These are phyloP conservation scores for Macrotus californicus DNA, from an alignment of 2,113 vertebrate species.

Conservation along the genomic window DNA sequence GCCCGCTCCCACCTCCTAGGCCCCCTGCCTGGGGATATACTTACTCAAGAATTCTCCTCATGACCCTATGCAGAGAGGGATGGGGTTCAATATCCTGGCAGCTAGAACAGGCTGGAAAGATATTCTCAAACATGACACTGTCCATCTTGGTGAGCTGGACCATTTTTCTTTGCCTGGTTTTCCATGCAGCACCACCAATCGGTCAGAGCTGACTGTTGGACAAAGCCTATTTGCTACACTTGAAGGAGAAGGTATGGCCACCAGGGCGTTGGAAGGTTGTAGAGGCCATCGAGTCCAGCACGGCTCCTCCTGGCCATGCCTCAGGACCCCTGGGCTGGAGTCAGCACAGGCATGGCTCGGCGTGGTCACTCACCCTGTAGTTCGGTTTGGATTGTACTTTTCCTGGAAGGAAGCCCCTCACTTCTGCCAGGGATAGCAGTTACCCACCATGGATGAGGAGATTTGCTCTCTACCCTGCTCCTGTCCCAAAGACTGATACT, in stretches of 20 bases:
- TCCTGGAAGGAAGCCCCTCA: background rate
- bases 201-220: background rate
- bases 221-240: background rate
- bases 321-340: background rate
- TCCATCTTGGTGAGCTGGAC: accelerated
- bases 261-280: accelerated
- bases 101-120: background rate
- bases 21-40: background rate
- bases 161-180: background rate
- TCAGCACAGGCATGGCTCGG: background rate
- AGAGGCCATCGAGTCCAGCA: background rate
- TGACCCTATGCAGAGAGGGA: accelerated
- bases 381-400: no score
- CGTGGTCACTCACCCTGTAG: background rate
- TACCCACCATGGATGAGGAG: accelerated
- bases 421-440: background rate
- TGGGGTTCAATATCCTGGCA: accelerated
- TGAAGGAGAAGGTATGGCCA: background rate
- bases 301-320: background rate
- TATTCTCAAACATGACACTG: accelerated
- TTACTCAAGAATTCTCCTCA: background rate
- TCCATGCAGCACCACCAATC: background rate
- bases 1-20: background rate
- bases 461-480: background rate
- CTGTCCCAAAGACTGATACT: background rate